Evolutionary conservation across 2,113 vertebrate genomes (phyloP).

Genomic region (Psittacara wagleri): DNA sequence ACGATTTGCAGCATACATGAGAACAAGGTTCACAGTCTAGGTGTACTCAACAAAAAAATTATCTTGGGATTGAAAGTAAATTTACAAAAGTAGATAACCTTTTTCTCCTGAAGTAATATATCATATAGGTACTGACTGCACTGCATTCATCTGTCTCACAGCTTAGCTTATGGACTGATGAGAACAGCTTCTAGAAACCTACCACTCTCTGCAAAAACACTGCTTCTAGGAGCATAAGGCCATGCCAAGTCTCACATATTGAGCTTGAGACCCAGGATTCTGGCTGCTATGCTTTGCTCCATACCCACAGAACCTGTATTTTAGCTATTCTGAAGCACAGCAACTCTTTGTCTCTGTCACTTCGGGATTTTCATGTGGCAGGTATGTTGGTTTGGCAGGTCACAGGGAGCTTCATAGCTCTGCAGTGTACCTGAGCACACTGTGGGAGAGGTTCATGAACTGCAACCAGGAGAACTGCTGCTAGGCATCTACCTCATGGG

Average conservation of each 20-base stretch:
- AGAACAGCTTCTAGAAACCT: not conserved
- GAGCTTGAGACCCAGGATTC: not conserved
- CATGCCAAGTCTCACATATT: not conserved
- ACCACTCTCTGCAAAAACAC: not conserved
- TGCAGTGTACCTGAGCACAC: not conserved
- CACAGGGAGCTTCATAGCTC: not conserved
- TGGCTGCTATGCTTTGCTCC: not conserved
- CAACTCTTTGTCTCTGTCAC: not conserved
- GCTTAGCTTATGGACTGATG: not conserved
- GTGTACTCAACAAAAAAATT: not conserved
- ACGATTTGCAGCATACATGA: slow-evolving; percentile 23
- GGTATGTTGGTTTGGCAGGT: not conserved
- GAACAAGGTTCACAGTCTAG: not conserved
- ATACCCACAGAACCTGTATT: not conserved
- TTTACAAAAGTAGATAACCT: slow-evolving; percentile 34
- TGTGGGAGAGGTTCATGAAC: not conserved
- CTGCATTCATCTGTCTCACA: not conserved
- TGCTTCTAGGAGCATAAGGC: not conserved
- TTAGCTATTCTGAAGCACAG: not conserved
- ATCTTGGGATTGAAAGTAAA: slow-evolving; percentile 3
- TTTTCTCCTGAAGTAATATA: not conserved
- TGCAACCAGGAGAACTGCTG: not conserved
- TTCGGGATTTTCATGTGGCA: not conserved
- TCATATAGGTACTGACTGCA: not conserved
- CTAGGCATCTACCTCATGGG: not conserved